phyloP scores from a whole-genome alignment of 2,113 vertebrate species.

The Serinus canaria region DNA sequence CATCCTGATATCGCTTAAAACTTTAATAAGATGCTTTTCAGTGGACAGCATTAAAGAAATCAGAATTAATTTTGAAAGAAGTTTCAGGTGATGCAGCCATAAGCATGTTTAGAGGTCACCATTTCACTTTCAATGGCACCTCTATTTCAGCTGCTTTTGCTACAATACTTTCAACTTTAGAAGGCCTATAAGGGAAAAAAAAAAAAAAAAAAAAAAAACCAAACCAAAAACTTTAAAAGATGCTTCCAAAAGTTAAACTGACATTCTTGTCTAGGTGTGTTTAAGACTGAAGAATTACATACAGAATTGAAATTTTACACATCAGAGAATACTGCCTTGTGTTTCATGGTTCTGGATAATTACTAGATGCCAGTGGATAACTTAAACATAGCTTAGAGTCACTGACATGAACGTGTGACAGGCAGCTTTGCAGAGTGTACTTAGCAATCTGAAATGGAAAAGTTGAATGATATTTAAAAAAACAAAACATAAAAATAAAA shows the following conservation, averaged over 20 bases:
- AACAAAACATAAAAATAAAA: neutral
- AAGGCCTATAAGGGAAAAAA: neutral
- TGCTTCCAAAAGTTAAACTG: conserved; percentile 50
- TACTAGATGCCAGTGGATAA: conserved; percentile 83
- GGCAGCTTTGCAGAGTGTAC: conserved; percentile 68
- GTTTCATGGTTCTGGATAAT: conserved; percentile 80
- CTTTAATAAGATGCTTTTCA: neutral
- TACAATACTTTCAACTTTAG: neutral
- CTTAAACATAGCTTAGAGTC: conserved; percentile 82
- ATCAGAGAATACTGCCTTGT: conserved; percentile 77
- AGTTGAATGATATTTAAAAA: conserved; percentile 47
- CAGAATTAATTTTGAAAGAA: neutral
- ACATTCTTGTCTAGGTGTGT: conserved; percentile 39
- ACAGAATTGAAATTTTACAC: conserved; percentile 78
- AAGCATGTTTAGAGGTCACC: neutral
- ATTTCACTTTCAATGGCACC: neutral
- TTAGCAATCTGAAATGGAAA: conserved; percentile 72
- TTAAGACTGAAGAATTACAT: conserved; percentile 64
- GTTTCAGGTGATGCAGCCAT: neutral
- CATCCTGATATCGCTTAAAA: neutral
- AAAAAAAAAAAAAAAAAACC: neutral
- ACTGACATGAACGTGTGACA: conserved; percentile 80
- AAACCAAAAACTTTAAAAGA: neutral
- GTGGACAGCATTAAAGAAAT: neutral
- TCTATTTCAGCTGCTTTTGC: neutral